Evolutionary conservation across 2,113 vertebrate species (phyloP).

Genomic region (Sinosuthora webbiana): DNA sequence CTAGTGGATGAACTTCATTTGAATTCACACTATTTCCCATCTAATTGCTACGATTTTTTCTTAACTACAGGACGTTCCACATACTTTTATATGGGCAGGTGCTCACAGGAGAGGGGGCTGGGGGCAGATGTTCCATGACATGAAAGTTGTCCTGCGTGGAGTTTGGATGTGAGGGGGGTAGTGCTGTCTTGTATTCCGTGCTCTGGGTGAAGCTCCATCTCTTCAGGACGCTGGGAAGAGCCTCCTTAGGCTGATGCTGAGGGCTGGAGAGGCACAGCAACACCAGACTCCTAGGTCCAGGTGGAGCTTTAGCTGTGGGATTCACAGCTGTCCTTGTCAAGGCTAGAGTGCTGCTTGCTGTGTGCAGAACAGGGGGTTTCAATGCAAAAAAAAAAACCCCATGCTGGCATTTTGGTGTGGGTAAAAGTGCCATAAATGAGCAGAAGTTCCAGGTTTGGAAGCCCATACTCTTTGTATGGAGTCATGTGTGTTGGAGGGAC

Average conservation of each 20-base stretch:
- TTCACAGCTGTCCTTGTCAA: background rate
- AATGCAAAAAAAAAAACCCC: accelerated
- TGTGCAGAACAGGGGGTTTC: background rate
- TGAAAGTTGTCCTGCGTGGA: background rate
- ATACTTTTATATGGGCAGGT: accelerated
- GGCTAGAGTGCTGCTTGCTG: background rate
- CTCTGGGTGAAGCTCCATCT: background rate
- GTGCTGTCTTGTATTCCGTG: background rate
- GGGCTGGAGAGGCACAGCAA: background rate
- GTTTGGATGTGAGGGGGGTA: accelerated
- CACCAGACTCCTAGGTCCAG: accelerated
- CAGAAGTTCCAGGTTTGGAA: background rate
- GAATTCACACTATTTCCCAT: background rate
- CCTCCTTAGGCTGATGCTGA: background rate
- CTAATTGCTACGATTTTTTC: background rate
- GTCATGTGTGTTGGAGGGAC: background rate
- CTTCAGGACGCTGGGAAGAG: accelerated
- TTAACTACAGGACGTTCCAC: background rate
- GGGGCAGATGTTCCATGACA: background rate
- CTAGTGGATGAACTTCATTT: background rate
- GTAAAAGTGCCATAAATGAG: background rate
- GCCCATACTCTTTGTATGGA: background rate
- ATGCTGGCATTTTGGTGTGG: background rate
- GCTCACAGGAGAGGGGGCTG: accelerated
- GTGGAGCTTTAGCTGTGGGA: background rate